Percentiles rank a stretch among this genome's conserved stretches.
These are phyloP conservation scores for Ecliptopera silaceata DNA, from an alignment of 2,888 invertebrate species.

Conservation along the genomic window DNA sequence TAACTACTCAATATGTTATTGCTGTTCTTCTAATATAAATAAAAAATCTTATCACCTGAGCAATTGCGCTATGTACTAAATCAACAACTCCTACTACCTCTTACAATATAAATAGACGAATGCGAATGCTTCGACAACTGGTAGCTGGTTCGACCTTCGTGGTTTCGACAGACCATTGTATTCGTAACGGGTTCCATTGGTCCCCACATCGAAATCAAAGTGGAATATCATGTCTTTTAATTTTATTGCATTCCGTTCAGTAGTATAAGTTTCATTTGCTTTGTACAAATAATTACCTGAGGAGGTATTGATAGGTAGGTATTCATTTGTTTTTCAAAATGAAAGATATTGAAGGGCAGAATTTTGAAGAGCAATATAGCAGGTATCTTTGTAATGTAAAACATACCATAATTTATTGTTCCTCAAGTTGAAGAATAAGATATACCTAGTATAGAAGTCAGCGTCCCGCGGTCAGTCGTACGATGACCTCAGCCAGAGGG, in stretches of 20 bases:
- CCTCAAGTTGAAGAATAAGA: constrained; percentile 38
- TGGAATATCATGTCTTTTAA: constrained; percentile 19
- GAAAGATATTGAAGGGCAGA: background rate
- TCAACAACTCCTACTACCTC: too few relatives aligned
- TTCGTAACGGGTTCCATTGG: constrained; percentile 36
- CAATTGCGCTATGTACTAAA: background rate
- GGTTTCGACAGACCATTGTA: constrained; percentile 35
- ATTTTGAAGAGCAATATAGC: constrained; percentile 1
- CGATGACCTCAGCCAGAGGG: constrained; percentile 63
- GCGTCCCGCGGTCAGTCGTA: constrained; percentile 54
- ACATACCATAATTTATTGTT: constrained; percentile 31
- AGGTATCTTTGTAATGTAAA: background rate
- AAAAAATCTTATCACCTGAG: background rate
- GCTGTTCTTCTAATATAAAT: too few relatives aligned
- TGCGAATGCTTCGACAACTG: constrained; percentile 7
- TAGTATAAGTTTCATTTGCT: too few relatives aligned
- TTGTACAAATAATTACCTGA: too few relatives aligned
- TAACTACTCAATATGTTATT: too few relatives aligned
- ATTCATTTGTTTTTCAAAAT: background rate
- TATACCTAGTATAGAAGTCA: constrained; percentile 29
- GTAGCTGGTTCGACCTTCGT: constrained; percentile 30
- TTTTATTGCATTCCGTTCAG: constrained; percentile 7
- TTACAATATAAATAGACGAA: too few relatives aligned
- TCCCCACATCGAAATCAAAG: constrained; percentile 25
- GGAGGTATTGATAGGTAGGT: too few relatives aligned